Evolutionary conservation across 2,113 vertebrate species (phyloP).

Genomic region (Cephalopholis sonnerati): DNA sequence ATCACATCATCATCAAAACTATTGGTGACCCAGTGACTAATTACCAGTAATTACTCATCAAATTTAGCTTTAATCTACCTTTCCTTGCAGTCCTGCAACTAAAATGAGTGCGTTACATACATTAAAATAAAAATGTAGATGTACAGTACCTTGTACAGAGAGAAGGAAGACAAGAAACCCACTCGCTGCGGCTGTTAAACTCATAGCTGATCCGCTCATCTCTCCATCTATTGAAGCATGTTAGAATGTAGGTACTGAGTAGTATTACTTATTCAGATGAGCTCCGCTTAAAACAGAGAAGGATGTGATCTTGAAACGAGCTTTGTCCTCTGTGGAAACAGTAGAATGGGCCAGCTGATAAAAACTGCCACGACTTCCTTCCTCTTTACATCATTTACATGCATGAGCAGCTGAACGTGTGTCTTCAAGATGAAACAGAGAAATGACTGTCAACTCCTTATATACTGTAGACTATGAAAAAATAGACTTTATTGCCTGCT

Average conservation of each 20-base stretch:
- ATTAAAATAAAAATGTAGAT: not conserved
- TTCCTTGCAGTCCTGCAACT: too few relatives aligned
- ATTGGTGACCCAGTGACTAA: not conserved
- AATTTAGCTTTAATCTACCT: not conserved
- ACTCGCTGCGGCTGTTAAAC: not conserved
- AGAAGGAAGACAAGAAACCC: conserved; percentile 21
- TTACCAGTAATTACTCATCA: too few relatives aligned
- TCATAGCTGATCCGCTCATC: not conserved
- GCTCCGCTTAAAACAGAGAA: not conserved
- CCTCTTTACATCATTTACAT: not conserved
- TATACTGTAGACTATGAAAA: not conserved
- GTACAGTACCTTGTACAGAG: conserved; percentile 11
- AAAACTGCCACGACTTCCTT: not conserved
- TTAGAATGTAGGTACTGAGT: not conserved
- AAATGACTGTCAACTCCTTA: not conserved
- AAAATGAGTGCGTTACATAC: not conserved
- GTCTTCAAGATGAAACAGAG: not conserved
- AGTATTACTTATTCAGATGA: not conserved
- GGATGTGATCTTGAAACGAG: not conserved
- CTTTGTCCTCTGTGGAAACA: not conserved
- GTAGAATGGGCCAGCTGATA: not conserved
- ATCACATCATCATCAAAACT: not conserved
- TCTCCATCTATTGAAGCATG: not conserved
- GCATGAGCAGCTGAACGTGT: not conserved
- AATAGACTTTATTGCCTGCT: not conserved